Percentiles rank a stretch among this genome's conserved stretches.
Conservation (phyloP, 2,113 vertebrate species). For the Dendropsophus ebraccatus region DNA sequence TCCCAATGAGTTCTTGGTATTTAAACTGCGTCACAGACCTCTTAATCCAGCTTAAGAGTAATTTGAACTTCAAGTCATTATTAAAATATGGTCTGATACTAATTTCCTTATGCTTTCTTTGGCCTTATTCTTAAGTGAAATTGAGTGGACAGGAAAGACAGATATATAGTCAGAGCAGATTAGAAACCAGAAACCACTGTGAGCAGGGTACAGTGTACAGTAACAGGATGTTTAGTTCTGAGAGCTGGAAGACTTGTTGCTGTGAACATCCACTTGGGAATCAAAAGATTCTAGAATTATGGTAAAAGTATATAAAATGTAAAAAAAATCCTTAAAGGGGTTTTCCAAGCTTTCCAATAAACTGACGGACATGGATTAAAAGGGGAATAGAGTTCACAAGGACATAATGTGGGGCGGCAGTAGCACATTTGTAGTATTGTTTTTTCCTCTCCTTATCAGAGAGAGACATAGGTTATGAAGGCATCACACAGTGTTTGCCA, state of each 20-base stretch:
- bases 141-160: not conserved
- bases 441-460: too few relatives aligned
- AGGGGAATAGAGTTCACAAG: too few relatives aligned
- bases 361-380: too few relatives aligned
- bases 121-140: conserved; percentile 15
- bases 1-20: conserved; percentile 43
- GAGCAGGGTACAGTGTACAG: not conserved
- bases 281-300: not conserved
- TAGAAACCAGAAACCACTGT: not conserved
- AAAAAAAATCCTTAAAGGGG: not conserved
- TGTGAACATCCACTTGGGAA: not conserved
- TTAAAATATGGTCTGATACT: conserved; percentile 42
- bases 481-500: not conserved
- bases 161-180: not conserved
- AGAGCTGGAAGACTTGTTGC: not conserved
- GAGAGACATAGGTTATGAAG: not conserved
- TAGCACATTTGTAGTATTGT: too few relatives aligned
- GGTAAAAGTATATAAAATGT: not conserved
- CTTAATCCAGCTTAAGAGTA: conserved; percentile 49
- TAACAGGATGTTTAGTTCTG: not conserved
- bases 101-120: conserved; percentile 24
- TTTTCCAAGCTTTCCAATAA: too few relatives aligned
- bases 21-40: conserved; percentile 38
- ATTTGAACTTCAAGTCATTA: conserved; percentile 37
- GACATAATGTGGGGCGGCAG: too few relatives aligned